Evolutionary conservation across 2,888 invertebrate genomes (phyloP).

Genomic region (Deilephila elpenor): DNA sequence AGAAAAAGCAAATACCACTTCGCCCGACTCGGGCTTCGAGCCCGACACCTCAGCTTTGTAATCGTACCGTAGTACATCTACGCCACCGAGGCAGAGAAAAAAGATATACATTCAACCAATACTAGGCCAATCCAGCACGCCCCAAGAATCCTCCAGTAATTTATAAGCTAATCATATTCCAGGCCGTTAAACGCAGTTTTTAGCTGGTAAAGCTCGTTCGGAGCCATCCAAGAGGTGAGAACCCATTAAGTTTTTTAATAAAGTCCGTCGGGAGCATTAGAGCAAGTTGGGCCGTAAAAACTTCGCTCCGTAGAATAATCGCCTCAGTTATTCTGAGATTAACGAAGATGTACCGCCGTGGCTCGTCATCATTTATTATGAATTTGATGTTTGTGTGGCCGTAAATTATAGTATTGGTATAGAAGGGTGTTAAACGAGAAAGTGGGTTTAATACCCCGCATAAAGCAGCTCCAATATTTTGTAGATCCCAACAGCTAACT

Average conservation of each 20-base stretch:
- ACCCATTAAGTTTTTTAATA: conserved; percentile 30
- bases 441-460: no score
- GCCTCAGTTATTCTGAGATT: conserved; percentile 22
- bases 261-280: conserved; percentile 15
- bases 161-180: not conserved
- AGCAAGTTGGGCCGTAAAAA: conserved; percentile 18
- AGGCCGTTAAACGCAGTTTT: conserved; percentile 8
- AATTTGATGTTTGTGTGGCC: not conserved
- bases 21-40: no score
- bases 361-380: not conserved
- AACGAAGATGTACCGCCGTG: not conserved
- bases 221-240: not conserved
- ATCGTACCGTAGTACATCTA: no score
- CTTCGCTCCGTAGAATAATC: conserved; percentile 8
- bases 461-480: no score
- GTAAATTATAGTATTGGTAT: not conserved
- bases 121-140: not conserved
- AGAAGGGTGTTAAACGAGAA: no score
- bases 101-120: not conserved
- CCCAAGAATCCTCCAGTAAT: not conserved
- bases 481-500: no score
- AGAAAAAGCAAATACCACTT: no score
- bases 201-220: not conserved
- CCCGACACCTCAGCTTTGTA: no score
- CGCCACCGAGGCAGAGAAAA: no score